phyloP scores from a whole-genome alignment of 2,113 vertebrate genomes.

The Lipotes vexillifer region DNA sequence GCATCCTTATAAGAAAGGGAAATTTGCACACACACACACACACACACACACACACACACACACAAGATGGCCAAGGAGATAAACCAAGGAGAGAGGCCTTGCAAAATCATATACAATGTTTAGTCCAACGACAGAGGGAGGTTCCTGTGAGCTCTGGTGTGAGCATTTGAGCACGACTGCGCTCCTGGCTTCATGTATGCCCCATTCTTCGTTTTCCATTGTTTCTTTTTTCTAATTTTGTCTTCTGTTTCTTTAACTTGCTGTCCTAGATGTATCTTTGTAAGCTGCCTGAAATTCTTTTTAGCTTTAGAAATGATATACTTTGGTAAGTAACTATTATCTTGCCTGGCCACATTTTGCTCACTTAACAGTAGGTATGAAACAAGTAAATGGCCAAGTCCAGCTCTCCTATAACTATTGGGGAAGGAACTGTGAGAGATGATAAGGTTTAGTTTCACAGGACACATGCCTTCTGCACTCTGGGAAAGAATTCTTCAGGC shows the following conservation, averaged over 20 bases:
- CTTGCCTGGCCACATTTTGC: background rate
- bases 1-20: background rate
- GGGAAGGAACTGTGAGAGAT: background rate
- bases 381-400: background rate
- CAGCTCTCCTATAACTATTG: background rate
- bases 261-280: background rate
- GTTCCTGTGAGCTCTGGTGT: accelerated
- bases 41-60: accelerated
- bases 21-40: accelerated
- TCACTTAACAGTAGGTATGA: background rate
- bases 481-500: background rate
- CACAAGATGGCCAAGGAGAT: accelerated
- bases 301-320: background rate
- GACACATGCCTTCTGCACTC: background rate
- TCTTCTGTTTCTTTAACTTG: background rate
- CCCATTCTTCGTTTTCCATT: background rate
- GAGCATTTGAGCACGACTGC: background rate
- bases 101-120: background rate
- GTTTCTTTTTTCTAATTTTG: background rate
- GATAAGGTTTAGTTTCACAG: background rate
- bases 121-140: background rate
- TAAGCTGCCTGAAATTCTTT: background rate
- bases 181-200: background rate
- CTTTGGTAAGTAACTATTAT: background rate
- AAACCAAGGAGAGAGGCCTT: background rate